phyloP scores from a whole-genome alignment of 2,888 invertebrate genomes.

The Slavum lentiscoides region DNA sequence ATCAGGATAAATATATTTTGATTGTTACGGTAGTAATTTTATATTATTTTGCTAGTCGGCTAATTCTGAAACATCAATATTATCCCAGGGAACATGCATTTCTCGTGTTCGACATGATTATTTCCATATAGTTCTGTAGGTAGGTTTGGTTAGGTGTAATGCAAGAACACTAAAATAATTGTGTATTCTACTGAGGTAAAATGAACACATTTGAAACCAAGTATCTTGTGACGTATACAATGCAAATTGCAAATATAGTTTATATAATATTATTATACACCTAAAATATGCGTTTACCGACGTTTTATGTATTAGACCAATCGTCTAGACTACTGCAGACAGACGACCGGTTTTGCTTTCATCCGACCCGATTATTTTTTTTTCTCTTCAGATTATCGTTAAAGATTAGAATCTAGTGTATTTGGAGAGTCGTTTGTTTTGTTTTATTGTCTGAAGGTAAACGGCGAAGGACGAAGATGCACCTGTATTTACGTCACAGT shows the following conservation, averaged over 20 bases:
- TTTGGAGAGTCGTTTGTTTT: constrained; percentile 23
- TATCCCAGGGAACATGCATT: no score
- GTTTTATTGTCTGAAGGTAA: constrained; percentile 16
- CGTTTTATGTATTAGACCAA: constrained; percentile 18
- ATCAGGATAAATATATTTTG: no score
- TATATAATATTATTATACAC: constrained; percentile 5
- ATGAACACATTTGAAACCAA: no score
- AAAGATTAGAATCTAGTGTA: constrained; percentile 40
- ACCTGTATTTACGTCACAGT: not conserved
- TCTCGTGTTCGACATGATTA: no score
- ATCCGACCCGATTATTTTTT: constrained; percentile 29
- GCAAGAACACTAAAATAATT: no score
- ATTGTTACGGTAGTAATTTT: no score
- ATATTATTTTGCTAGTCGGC: no score
- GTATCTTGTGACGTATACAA: not conserved
- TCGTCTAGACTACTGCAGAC: constrained; percentile 28
- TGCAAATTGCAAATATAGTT: not conserved
- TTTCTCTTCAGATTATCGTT: constrained; percentile 12
- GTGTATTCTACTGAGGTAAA: no score
- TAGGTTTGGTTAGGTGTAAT: no score
- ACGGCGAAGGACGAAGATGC: not conserved
- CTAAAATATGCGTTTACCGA: constrained; percentile 12
- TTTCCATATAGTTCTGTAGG: no score
- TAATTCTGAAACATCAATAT: no score
- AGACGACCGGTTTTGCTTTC: constrained; percentile 48